Evolutionary conservation across 2,888 invertebrate genomes (phyloP), one percentile per base, ranked within the genome.

Genomic region (Auanema freiburgensis): DNA sequence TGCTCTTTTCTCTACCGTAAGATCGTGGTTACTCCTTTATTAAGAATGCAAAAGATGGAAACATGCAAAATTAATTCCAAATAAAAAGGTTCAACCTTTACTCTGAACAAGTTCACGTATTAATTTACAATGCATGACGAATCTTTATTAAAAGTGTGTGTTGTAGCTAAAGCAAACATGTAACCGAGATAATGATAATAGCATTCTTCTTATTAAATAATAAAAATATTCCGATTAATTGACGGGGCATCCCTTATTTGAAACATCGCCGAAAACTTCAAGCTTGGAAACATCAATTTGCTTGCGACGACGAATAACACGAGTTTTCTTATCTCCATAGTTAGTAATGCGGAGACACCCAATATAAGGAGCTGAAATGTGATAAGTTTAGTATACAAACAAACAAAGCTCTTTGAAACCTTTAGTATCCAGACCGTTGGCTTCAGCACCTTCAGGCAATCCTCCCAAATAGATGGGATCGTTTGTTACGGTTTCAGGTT

Each of bases 401-500:
- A 18, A 23, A 21, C 16, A 52, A 21, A 18, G 18, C 46, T 46
- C 46, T 10, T 41, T 43, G 53, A 23, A 21, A 68, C 61, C 65
- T 5, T 21, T 57, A 14, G 65, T 66, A 10, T 54, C 57, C 42
- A 72, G 43, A 50, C 69, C 70, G 23, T 78, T 79, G 56, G 76
- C 72, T 42, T 76, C 66, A 18, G 77, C 79, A 4, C 71, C 73
- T 16, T 71, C 71, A 23, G 71, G 71, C 44, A 79, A 64, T 60
- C 87, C 86, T 21, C 97, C 97, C 78, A 97, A 87, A 85, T 91
- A 96, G 41, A 97, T 87, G 0, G 93, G 91, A 67, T 92, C 90
- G 33, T 89, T 89, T 0, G 93, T 92, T 79, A 91, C 89, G 0
- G 92, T 91, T 0, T 89, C 88, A 0, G 88, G 87, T 23, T 89